Percentiles rank a stretch among this genome's conserved stretches.
Conservation (phyloP, 2,888 invertebrate genomes). For the Drosophila mimetica region DNA sequence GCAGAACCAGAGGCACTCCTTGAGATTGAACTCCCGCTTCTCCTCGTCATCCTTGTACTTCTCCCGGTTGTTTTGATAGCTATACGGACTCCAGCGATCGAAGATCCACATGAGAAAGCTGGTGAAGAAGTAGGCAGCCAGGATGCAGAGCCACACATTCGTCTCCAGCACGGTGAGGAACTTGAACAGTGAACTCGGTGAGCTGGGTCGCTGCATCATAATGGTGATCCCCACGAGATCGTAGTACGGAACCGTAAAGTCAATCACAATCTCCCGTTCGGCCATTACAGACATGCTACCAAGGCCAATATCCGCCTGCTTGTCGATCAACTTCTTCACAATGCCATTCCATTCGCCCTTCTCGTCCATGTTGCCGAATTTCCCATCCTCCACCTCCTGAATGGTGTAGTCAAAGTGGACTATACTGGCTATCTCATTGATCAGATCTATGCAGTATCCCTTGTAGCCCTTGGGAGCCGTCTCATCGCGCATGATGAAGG, state of each 20-base stretch:
- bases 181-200: constrained; percentile 96
- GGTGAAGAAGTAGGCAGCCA: constrained; percentile 97
- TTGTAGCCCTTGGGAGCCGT: constrained; percentile 88
- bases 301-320: constrained; percentile 96
- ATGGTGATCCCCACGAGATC: constrained; percentile 99
- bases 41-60: constrained; percentile 97
- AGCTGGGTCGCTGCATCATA: constrained; percentile 95
- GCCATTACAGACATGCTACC: constrained; percentile 98
- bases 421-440: constrained; percentile 93
- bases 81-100: constrained; percentile 98
- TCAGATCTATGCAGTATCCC: constrained; percentile 97
- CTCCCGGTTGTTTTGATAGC: constrained; percentile 96
- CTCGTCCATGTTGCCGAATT: constrained; percentile 95
- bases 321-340: constrained; percentile 91
- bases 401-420: constrained; percentile 96
- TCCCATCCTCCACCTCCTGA: constrained; percentile 90
- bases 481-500: constrained; percentile 91
- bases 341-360: constrained; percentile 94
- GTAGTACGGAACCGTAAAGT: constrained; percentile 99
- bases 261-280: constrained; percentile 97
- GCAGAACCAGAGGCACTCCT: constrained; percentile 99
- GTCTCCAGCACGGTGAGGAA: constrained; percentile 98
- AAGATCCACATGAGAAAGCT: constrained; percentile 98
- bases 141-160: constrained; percentile 98
- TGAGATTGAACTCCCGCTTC: constrained; percentile 96